Conservation (phyloP, 2,113 vertebrate genomes). For the Tragulus kanchil region DNA sequence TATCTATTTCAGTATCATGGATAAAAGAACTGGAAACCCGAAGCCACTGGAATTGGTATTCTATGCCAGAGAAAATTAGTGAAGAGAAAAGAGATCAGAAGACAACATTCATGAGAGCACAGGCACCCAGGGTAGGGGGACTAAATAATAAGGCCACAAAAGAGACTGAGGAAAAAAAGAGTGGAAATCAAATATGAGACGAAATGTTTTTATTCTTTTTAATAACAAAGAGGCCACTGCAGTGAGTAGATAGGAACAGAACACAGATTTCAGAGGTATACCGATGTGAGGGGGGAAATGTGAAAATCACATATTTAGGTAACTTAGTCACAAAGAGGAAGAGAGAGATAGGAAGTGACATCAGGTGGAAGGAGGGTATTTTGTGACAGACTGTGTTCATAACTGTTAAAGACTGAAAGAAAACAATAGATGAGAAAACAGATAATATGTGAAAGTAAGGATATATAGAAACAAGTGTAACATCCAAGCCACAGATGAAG, state of each 20-base stretch:
- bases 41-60: background rate
- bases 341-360: background rate
- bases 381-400: background rate
- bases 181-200: background rate
- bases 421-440: background rate
- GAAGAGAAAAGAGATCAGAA: background rate
- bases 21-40: fast-evolving
- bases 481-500: background rate
- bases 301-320: background rate
- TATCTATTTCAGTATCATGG: background rate
- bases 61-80: background rate
- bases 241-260: background rate
- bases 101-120: background rate
- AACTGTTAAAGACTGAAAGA: background rate
- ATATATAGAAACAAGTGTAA: background rate
- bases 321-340: background rate
- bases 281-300: background rate
- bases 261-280: background rate
- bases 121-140: background rate
- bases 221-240: background rate
- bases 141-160: background rate
- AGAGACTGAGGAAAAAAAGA: background rate
- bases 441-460: background rate
- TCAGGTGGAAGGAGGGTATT: background rate
- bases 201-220: background rate